Evolutionary conservation across 2,888 invertebrate genomes (phyloP).

Genomic region (Himalopsyche japonica): DNA sequence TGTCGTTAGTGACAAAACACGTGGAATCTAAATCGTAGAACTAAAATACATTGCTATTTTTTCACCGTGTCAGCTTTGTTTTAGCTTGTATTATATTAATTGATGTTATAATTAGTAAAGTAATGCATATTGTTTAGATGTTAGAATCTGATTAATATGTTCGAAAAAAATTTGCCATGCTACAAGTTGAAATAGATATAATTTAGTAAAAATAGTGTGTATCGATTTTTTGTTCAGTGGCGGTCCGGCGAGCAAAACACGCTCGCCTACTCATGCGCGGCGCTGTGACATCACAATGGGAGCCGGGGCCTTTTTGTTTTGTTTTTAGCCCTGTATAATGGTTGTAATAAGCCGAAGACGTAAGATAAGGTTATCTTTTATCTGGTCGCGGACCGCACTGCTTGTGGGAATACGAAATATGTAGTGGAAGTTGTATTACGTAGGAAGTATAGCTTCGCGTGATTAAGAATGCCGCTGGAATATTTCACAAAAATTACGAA

Average conservation of each 20-base stretch:
- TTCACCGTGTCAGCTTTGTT: too few species aligned
- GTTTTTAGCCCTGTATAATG: constrained; percentile 18
- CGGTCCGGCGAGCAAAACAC: not conserved
- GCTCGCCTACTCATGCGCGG: not conserved
- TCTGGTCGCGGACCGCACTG: constrained; percentile 20
- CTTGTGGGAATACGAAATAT: constrained; percentile 18
- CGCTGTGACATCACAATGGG: constrained; percentile 24
- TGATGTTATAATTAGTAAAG: too few species aligned
- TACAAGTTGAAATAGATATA: not conserved
- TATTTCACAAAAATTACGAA: too few species aligned
- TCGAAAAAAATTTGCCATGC: too few species aligned
- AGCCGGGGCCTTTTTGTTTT: constrained; percentile 22
- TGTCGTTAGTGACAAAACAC: too few species aligned
- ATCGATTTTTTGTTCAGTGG: not conserved
- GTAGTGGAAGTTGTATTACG: not conserved
- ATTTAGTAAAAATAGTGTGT: not conserved
- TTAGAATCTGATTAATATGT: too few species aligned
- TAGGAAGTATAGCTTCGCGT: not conserved
- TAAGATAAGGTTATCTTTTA: constrained; percentile 26
- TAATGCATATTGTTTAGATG: too few species aligned
- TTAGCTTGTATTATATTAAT: too few species aligned
- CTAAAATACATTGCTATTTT: too few species aligned
- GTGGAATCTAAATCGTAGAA: too few species aligned
- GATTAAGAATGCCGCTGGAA: not conserved
- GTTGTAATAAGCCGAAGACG: constrained; percentile 13